Evolutionary conservation across 2,113 vertebrate genomes (phyloP).

Genomic region (Rostratula benghalensis): DNA sequence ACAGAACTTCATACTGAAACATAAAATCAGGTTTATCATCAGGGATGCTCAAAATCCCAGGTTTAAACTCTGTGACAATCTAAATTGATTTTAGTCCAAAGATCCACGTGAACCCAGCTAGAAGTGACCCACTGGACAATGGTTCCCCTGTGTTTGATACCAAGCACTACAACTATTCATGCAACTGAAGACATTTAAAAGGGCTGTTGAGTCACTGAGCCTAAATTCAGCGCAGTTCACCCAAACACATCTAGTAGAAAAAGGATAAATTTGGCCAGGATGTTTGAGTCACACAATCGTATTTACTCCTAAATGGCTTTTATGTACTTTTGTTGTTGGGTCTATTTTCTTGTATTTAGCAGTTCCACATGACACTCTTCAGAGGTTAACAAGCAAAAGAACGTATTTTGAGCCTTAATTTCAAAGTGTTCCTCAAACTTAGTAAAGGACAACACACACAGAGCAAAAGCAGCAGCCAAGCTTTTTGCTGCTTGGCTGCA

Average conservation of each 20-base stretch:
- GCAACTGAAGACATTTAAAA: background rate
- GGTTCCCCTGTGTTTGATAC: background rate
- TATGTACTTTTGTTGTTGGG: background rate
- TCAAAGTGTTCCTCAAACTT: background rate
- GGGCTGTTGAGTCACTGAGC: background rate
- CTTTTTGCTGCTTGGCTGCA: too few relatives aligned
- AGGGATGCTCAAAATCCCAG: background rate
- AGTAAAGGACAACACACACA: background rate
- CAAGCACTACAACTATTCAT: background rate
- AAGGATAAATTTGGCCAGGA: background rate
- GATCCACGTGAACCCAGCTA: background rate
- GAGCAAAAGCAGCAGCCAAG: background rate
- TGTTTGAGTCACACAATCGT: background rate
- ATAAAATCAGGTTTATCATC: background rate
- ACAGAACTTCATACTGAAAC: background rate
- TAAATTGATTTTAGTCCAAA: background rate
- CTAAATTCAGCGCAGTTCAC: background rate
- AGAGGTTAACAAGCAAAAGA: background rate
- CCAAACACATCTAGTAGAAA: background rate
- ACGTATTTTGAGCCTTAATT: background rate
- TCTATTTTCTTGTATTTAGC: background rate
- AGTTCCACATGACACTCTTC: background rate
- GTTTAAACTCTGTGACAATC: background rate
- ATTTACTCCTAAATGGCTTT: background rate
- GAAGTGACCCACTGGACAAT: background rate